Evolutionary conservation across 2,797 vertebrate genomes (phyloP).

Genomic region (Aplochiton taeniatus): DNA sequence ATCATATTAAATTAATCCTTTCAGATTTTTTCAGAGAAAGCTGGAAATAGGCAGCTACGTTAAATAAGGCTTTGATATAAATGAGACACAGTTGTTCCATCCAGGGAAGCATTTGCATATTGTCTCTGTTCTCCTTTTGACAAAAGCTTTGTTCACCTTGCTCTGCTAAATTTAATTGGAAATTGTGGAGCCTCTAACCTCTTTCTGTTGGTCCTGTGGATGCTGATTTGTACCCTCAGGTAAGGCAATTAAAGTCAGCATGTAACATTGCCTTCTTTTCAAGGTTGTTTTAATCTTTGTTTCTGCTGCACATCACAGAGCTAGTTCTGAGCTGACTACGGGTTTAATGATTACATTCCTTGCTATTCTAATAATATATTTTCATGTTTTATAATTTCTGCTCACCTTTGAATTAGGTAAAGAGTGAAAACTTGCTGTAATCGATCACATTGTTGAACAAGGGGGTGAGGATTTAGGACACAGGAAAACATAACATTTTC

Average conservation of each 20-base stretch:
- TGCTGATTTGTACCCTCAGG: slow-evolving; percentile 52
- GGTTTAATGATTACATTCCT: slow-evolving; percentile 51
- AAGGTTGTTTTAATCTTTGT: slow-evolving; percentile 34
- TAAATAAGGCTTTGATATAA: slow-evolving; percentile 41
- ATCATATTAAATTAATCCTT: no score
- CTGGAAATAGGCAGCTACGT: no score
- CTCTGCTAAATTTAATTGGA: slow-evolving; percentile 62
- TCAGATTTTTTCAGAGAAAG: no score
- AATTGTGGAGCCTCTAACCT: slow-evolving; percentile 49
- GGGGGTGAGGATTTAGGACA: no score
- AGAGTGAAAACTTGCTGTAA: no score
- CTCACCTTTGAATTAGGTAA: no score
- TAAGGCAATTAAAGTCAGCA: slow-evolving; percentile 66
- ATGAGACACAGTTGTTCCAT: slow-evolving; percentile 49
- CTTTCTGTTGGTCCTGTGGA: slow-evolving; percentile 47
- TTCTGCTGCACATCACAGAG: slow-evolving; percentile 26
- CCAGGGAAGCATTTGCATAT: no score
- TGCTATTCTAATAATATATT: slow-evolving; percentile 52
- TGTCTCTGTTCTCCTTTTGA: slow-evolving; percentile 46
- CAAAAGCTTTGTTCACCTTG: slow-evolving; percentile 51
- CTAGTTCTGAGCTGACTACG: slow-evolving; percentile 49
- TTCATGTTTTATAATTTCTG: slow-evolving; percentile 24
- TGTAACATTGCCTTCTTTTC: slow-evolving; percentile 31
- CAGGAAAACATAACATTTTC: no score
- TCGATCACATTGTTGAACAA: no score